A percentile compares a stretch with the other conserved stretches of the same genome.
Evolutionary conservation across 2,113 vertebrate genomes (phyloP).

Genomic region (Abramis brama): DNA sequence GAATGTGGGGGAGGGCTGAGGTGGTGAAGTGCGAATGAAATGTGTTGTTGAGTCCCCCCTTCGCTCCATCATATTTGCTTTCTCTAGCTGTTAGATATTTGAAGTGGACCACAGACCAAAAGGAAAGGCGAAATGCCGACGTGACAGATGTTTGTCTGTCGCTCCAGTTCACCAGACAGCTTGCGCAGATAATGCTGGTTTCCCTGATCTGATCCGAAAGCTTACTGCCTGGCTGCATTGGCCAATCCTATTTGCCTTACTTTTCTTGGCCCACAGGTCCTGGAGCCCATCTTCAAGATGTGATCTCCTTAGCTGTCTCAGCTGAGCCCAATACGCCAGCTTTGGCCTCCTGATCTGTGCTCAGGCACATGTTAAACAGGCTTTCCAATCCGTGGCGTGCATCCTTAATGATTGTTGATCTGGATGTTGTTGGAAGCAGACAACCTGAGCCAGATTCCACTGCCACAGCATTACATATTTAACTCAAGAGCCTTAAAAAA

Average conservation of each 20-base stretch:
- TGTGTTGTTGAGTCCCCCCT: conserved; percentile 14
- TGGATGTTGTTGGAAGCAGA: conserved; percentile 17
- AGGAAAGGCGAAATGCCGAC: conserved; percentile 6
- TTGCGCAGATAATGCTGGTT: conserved; percentile 41
- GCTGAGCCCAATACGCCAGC: conserved; percentile 27
- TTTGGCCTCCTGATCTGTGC: conserved; percentile 38
- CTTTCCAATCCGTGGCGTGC: conserved; percentile 14
- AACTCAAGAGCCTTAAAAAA: neutral
- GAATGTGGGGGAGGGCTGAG: conserved; percentile 34
- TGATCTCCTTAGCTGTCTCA: conserved; percentile 36
- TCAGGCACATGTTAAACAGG: conserved; percentile 35
- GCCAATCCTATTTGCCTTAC: conserved; percentile 39
- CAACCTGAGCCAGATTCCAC: conserved; percentile 14
- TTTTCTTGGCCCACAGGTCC: conserved; percentile 1
- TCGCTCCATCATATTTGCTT: conserved; percentile 21
- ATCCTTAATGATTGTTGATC: conserved; percentile 18
- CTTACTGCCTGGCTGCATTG: conserved; percentile 49
- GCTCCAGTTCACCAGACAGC: conserved; percentile 9
- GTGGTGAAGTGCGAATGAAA: conserved; percentile 64
- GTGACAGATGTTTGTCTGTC: conserved; percentile 49
- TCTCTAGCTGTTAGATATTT: neutral
- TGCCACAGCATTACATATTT: neutral
- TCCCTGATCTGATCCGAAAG: conserved; percentile 52
- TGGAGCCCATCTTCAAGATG: conserved; percentile 38
- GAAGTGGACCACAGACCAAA: conserved; percentile 11